Base-by-base conservation (phyloP, 2,797 vertebrate genomes). In the Fundulus diaphanus region DNA sequence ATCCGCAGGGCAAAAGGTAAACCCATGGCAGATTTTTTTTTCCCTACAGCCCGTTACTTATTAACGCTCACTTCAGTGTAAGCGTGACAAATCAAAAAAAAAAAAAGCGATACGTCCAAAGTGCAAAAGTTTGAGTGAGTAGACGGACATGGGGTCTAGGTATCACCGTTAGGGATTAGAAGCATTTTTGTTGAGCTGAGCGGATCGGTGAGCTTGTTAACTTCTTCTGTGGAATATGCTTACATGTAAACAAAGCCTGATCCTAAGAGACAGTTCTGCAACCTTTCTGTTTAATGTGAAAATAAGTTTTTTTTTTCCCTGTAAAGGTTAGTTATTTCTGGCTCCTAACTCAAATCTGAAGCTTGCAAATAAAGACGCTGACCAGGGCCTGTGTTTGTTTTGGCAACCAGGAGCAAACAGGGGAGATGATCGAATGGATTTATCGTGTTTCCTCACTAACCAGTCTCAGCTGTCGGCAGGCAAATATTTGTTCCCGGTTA, bases 1-100 rank as follows among this genome's bases (percentile, higher is more conserved):
- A 92, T 98, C 86, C 96, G 95, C 78, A 92, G 88, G 86, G 95
- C 96, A 54, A 95, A 94, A 96, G 96, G 97, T 98, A 59, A 88
- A 83, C 11, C 7, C 1, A 24, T 42, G 20, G 18, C 56, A 27
- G 57, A 61, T 51, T 31, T 7, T 40, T 63, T 16, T n/a, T n/a
- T n/a, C n/a, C n/a, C n/a, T n/a, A 18, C 27, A 15, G 68, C 67
- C 16, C 22, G 48, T 42, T 35, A 72, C 16, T 78, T 4, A 70
- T 78, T 16, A 24, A 73, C 44, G 22, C 0, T 49, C 5, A 22
- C 27, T 70, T 18, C 76, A n/a, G 54, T 5, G 15, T 56, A 22
- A 72, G 74, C 69, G 7, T 3, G n/a, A 44, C 67, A 74, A 1
- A 56, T 5, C 59, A 33, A 68, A 49, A 15, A 44, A 35, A 33